Evolutionary conservation across 2,797 vertebrate species (phyloP).

Genomic region (Hoplostethus mediterraneus): DNA sequence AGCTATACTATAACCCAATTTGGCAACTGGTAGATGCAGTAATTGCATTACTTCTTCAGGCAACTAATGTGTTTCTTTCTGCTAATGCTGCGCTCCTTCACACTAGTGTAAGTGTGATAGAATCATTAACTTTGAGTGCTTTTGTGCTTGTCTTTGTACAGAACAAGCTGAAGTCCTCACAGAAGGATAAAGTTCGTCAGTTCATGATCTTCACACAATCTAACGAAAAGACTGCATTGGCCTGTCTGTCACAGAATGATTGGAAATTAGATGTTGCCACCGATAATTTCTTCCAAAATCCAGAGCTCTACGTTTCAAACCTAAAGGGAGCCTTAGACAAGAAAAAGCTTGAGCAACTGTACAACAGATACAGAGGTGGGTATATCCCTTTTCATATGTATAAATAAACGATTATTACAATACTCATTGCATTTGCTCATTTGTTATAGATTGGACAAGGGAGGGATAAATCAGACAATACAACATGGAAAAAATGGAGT

Average conservation of each 20-base stretch:
- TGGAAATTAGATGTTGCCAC: constrained; percentile 99
- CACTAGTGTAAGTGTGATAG: too few relatives aligned
- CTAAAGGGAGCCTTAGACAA: constrained; percentile 94
- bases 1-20: not conserved
- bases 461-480: not conserved
- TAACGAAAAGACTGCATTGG: constrained; percentile 97
- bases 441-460: not conserved
- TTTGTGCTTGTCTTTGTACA: constrained; percentile 70
- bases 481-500: not conserved
- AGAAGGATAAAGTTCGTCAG: constrained; percentile 99
- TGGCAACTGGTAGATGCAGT: not conserved
- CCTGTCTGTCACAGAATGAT: constrained; percentile 97
- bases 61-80: not conserved
- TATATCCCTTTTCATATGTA: not conserved
- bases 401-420: not conserved
- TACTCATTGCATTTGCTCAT: not conserved
- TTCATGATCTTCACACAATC: constrained; percentile 99
- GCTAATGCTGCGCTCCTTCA: too few relatives aligned
- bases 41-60: not conserved
- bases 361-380: constrained; percentile 98
- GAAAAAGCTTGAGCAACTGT: constrained; percentile 97
- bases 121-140: not conserved
- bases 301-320: constrained; percentile 96
- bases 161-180: constrained; percentile 99
- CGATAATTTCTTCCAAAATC: constrained; percentile 99